Evolutionary conservation across 2,797 vertebrate species (phyloP), one percentile per base, ranked within the genome.

Genomic region (Rhyacichthys aspro): DNA sequence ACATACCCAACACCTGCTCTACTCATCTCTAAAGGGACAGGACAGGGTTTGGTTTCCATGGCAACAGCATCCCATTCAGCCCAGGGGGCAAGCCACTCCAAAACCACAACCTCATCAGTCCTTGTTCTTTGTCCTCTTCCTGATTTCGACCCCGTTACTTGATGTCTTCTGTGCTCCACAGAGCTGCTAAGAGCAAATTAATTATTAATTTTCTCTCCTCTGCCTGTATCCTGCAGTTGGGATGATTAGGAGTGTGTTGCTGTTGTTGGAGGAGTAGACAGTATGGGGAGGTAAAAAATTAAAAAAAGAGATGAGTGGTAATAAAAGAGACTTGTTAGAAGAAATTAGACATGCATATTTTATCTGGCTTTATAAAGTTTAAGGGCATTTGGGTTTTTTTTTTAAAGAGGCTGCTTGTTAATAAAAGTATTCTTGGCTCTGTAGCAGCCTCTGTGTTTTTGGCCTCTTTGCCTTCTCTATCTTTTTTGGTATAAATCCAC

Each of bases 31-130:
- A 64, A 79, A 72, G 80, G 74, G 71, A 82, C 78, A 77, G 81
- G 82, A 81, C 82, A 64, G 68, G 66, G 67, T 58, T 58, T 60
- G 48, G 86, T 92, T 80, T 68, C 91, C 83, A 91, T 92, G 82
- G 88, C 77, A 91, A 93, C 92, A 87, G 59, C 84, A 86, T 90
- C 90, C 82, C 66, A 89, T 91, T 93, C 74, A 90, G 83, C 68
- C 62, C 52, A 65, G 77, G 47, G 69, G 76, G 65, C 73, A 36
- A 71, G 79, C 80, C 82, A 78, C 84, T 89, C 62, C 70, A 70
- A 81, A 70, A 81, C 76, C 79, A 77, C 82, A 87, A 81, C 78
- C 84, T 81, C 83, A 70, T 19, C 58, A 74, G 75, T 73, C 47
- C 76, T 72, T 59, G 58, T 83, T 85, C 75, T 67, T 28, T 59